Conservation (phyloP, 2,113 vertebrate species). For the Carollia perspicillata region DNA sequence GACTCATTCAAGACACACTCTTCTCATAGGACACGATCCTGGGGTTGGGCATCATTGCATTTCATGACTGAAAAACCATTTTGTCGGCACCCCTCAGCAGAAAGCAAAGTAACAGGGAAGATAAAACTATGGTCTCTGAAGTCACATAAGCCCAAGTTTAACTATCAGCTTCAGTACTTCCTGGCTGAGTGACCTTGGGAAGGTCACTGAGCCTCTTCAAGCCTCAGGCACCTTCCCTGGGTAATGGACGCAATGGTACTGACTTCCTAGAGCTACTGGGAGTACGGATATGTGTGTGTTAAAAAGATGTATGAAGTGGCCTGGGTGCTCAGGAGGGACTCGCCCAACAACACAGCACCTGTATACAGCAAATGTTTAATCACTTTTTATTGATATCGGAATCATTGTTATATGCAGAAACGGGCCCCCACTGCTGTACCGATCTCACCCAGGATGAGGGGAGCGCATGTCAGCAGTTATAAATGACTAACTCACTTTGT, state of each 20-base stretch:
- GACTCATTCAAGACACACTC: background rate
- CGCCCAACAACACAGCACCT: background rate
- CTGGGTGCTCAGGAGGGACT: background rate
- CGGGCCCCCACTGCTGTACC: background rate
- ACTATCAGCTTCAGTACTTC: background rate
- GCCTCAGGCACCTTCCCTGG: background rate
- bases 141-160: background rate
- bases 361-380: background rate
- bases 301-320: background rate
- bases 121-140: background rate
- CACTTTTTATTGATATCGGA: background rate
- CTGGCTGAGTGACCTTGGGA: background rate
- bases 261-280: background rate
- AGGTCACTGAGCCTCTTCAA: background rate
- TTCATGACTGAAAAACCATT: background rate
- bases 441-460: background rate
- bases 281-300: background rate
- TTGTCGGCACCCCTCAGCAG: background rate
- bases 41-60: background rate
- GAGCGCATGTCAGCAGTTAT: background rate
- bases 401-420: background rate
- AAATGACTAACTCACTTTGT: background rate
- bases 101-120: background rate
- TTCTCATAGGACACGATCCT: background rate
- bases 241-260: background rate